phyloP scores from a whole-genome alignment of 2,113 vertebrate species.

The Malurus cyaneus region DNA sequence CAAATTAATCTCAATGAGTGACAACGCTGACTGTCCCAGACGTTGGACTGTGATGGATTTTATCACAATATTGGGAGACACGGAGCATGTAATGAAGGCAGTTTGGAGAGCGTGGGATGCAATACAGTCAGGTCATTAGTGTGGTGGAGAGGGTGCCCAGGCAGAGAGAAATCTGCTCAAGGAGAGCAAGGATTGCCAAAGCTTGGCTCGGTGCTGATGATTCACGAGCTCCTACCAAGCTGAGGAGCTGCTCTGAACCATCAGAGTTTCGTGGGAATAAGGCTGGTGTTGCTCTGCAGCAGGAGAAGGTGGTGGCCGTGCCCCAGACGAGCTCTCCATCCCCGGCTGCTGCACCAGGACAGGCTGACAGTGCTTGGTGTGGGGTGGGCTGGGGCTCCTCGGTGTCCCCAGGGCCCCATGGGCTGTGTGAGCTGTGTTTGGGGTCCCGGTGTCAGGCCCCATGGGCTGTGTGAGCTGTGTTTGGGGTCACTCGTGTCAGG shows the following conservation, averaged over 20 bases:
- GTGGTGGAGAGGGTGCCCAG: background rate
- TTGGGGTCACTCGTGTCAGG: too few relatives aligned
- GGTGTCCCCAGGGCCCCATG: accelerated
- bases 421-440: accelerated
- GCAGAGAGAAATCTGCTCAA: background rate
- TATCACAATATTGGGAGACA: conserved; percentile 33
- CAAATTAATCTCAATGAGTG: conserved; percentile 41
- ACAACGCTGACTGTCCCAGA: conserved; percentile 30
- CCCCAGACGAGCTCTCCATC: background rate
- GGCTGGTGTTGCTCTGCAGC: accelerated
- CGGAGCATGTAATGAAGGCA: conserved; percentile 53
- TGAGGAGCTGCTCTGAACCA: background rate
- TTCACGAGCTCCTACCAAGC: background rate
- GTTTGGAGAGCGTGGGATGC: conserved; percentile 40
- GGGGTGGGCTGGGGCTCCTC: background rate
- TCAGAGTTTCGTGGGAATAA: accelerated
- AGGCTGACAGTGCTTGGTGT: accelerated
- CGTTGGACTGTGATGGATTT: background rate
- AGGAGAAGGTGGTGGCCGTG: accelerated
- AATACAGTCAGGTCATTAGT: conserved; percentile 7
- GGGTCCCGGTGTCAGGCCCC: too few relatives aligned
- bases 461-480: too few relatives aligned
- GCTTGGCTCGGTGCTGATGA: background rate
- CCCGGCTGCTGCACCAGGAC: background rate
- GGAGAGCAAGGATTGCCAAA: background rate